Evolutionary conservation across 2,113 vertebrate species (phyloP), one percentile per base, ranked within the genome.

Genomic region (Platichthys stellatus): DNA sequence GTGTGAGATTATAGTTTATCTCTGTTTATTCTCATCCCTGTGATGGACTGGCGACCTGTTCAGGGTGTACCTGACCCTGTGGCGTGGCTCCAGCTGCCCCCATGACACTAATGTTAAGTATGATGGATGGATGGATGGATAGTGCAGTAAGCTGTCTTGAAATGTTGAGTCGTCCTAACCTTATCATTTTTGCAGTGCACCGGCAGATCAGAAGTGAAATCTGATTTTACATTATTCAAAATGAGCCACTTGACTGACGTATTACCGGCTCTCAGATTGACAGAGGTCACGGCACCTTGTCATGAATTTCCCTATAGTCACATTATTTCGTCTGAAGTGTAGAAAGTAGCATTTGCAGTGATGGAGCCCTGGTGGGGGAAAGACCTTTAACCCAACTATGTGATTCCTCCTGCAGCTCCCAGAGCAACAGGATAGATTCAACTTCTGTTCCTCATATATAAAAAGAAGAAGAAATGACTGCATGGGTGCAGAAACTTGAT

Each of bases 271-370:
- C 61, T 23, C 64, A 28, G 10, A 61, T 1, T 20, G 57, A 72
- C 67, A 61, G 58, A 75, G 28, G 47, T 77, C 77, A 5, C 18
- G 65, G 61, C 54, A 54, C 43, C 54, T 59, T 74, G 53, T 57
- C 53, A 69, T 5, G 14, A 78, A 72, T 70, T 49, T 63, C 72
- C 60, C 49, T 51, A 14, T 3, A 7, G 54, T 72, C 51, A 66
- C 59, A 51, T 24, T 56, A 26, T 61, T 54, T 31, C 20, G 26
- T 63, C 15, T 51, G 49, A 51, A 51, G 49, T 51, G 23, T 14
- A 24, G 15, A 26, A 58, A 71, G 45, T 21, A 53, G 57, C 61
- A 74, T 81, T 47, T 71, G 74, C 54, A 57, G 49, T 11, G 51
- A 26, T 26, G 66, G 26, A 28, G 58, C 8, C 6, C 51, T 54